These are phyloP conservation scores for Phaethon lepturus DNA, from an alignment of 2,113 vertebrate genomes.

Conservation along the genomic window DNA sequence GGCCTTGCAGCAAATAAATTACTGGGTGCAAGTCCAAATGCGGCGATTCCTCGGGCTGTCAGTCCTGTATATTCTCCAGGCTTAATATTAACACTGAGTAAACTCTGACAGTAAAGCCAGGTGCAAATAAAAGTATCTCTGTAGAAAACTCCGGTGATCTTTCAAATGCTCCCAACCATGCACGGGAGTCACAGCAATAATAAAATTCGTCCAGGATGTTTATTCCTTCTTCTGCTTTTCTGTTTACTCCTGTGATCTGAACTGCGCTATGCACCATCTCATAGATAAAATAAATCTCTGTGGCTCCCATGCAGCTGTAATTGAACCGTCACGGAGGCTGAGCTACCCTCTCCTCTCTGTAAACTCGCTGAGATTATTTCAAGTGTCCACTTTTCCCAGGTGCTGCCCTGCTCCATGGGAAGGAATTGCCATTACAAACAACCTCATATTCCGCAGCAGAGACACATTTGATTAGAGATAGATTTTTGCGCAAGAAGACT, in stretches of 20 bases:
- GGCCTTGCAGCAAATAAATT: not conserved
- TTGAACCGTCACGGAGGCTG: not conserved
- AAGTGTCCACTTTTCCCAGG: not conserved
- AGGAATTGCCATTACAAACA: not conserved
- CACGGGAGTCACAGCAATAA: not conserved
- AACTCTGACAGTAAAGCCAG: not conserved
- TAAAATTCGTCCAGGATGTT: not conserved
- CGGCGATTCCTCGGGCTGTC: rapidly evolving
- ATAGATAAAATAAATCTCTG: not conserved
- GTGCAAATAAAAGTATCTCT: not conserved
- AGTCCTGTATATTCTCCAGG: not conserved
- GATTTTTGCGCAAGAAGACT: not conserved
- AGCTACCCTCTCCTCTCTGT: not conserved
- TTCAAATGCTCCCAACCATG: not conserved
- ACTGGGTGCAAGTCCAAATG: not conserved
- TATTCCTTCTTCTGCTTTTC: not conserved
- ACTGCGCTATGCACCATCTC: not conserved
- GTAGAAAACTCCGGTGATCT: not conserved
- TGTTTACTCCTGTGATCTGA: not conserved
- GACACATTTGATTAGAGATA: not conserved
- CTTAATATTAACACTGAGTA: not conserved
- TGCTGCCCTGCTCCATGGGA: not conserved
- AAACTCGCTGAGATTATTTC: not conserved
- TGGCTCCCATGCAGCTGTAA: not conserved
- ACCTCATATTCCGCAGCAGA: not conserved